These are phyloP conservation scores for Perodicticus potto DNA, from an alignment of 2,797 vertebrate genomes.

Conservation along the genomic window DNA sequence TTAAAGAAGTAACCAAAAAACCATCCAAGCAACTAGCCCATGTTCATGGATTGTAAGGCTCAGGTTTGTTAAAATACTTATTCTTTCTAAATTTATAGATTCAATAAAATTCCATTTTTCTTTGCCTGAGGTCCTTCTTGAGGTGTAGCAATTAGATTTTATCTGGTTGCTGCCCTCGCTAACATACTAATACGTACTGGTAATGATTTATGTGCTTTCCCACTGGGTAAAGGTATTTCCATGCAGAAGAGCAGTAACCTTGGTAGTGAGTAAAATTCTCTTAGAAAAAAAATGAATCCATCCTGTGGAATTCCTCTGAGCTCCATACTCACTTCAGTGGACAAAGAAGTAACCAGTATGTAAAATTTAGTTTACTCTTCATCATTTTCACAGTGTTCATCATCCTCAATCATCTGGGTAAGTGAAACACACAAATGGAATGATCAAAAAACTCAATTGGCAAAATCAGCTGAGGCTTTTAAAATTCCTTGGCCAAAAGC, in stretches of 20 bases:
- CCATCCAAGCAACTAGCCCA: not conserved
- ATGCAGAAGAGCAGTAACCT: not conserved
- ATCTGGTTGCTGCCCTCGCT: not conserved
- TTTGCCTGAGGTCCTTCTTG: not conserved
- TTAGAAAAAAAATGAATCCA: not conserved
- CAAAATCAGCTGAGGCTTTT: not conserved
- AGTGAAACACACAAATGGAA: not conserved
- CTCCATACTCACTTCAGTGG: not conserved
- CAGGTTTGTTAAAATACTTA: not conserved
- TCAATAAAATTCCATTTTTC: not conserved
- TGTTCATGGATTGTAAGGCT: not conserved
- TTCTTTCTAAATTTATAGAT: not conserved
- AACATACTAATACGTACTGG: not conserved
- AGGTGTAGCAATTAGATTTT: not conserved
- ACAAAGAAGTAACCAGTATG: not conserved
- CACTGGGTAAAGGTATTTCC: not conserved
- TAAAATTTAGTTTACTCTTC: not conserved
- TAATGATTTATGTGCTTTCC: not conserved
- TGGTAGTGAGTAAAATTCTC: not conserved
- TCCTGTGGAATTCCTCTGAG: not conserved
- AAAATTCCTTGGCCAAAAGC: not conserved
- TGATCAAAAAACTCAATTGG: not conserved
- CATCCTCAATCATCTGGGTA: not conserved
- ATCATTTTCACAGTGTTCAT: not conserved
- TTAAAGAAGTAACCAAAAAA: not conserved